Base-by-base conservation (phyloP, 2,797 vertebrate species). In the Florisuga fusca region DNA sequence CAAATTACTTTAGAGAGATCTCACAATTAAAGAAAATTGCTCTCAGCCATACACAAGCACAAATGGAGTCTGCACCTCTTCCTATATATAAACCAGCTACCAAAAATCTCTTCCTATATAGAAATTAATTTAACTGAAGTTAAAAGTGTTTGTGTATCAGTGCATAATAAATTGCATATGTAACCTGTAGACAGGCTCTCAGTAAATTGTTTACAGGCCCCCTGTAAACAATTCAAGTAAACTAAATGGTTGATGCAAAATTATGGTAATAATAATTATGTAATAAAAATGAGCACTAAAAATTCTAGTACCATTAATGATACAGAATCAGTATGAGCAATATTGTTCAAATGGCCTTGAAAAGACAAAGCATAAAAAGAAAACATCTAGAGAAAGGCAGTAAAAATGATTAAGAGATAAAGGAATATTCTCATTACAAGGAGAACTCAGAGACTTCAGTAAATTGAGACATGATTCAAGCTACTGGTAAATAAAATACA, bases 161-260 rank as follows among this genome's bases (percentile, higher is more conserved):
- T 69, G 27, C 31, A 27, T 4, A 17, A 29, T 11, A 59, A 63
- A 46, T 45, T 31, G 51, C 17, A 26, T 0, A 0, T 21, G 31
- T 4, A 21, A 73, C 2, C 27, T 48, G 18, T 5, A 67, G 25
- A 12, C 2, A 50, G 14, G 16, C 10, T 33, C 63, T 74, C 8
- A 3, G 15, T n/a, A n/a, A n/a, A n/a, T n/a, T n/a, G n/a, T n/a
- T n/a, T n/a, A n/a, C n/a, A 75, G 0, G 7, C 4, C 38, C 18
- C 26, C 58, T 34, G 5, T 6, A 38, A 83, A 78, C 5, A 38
- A 29, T 9, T 48, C 33, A 58, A 58, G 12, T 63, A 34, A 71
- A 87, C 55, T 15, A 66, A 73, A 63, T 4, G 7, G 20, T 9
- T 4, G 2, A 27, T 9, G 68, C 16, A 84, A 64, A 91, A 34